Conservation (phyloP, 2,797 vertebrate genomes). For the Eulemur coronatus region DNA sequence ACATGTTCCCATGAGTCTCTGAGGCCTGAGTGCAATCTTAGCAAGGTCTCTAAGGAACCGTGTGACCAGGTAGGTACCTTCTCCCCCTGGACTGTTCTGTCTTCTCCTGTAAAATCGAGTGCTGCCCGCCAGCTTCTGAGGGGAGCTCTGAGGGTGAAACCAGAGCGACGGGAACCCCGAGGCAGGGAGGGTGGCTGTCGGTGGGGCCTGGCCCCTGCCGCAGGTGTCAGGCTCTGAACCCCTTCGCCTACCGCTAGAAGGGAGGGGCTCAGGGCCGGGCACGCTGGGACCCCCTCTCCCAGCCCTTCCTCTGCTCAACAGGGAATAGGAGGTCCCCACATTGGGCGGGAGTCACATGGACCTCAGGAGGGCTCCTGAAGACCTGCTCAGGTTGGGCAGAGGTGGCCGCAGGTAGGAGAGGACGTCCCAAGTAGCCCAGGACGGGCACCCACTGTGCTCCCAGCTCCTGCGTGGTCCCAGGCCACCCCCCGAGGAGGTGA, state of each 20-base stretch:
- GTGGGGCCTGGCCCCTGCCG: neutral
- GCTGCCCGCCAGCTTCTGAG: neutral
- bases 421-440: neutral
- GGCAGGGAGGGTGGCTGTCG: neutral
- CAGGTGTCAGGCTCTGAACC: neutral
- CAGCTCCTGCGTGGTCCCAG: neutral
- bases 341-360: accelerated
- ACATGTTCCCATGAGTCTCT: neutral
- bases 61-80: neutral
- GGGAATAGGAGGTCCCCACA: neutral
- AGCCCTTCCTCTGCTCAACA: neutral
- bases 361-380: neutral
- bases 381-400: accelerated
- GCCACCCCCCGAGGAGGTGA: neutral
- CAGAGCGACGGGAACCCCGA: accelerated
- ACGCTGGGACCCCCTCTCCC: neutral
- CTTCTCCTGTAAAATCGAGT: neutral
- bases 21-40: neutral
- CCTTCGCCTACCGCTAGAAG: neutral
- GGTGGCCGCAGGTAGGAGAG: neutral
- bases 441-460: neutral
- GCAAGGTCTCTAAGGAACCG: neutral
- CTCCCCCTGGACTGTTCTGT: neutral
- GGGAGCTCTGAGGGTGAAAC: neutral
- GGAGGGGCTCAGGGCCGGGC: neutral